A percentile compares a stretch with the other conserved stretches of the same genome.
These are phyloP conservation scores for Vulpes vulpes DNA, from an alignment of 2,113 vertebrate species.

Conservation along the genomic window DNA sequence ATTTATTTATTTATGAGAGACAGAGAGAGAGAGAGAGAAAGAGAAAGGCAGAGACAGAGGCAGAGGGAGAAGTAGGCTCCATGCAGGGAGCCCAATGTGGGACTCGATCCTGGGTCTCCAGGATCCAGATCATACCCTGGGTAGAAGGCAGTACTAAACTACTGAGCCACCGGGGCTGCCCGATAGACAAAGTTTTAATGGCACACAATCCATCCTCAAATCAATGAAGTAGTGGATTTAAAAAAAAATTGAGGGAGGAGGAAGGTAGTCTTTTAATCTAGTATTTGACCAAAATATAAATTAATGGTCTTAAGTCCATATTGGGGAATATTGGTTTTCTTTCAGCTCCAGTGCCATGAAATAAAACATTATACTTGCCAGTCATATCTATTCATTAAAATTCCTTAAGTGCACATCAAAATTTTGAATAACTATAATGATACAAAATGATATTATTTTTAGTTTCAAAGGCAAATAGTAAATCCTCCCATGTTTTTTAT, in stretches of 20 bases:
- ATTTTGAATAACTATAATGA: background rate
- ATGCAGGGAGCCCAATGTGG: too few species aligned
- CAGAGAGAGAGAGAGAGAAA: too few species aligned
- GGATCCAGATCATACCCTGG: too few species aligned
- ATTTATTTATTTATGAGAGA: too few species aligned
- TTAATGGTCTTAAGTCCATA: background rate
- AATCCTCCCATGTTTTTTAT: background rate
- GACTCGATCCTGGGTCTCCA: too few species aligned
- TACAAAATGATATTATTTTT: background rate
- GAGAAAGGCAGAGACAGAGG: too few species aligned
- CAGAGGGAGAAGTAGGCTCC: too few species aligned
- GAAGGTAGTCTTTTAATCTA: background rate
- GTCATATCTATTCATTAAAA: background rate
- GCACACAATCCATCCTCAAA: background rate
- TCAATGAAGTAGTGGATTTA: background rate
- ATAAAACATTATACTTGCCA: background rate
- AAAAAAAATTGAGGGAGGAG: background rate
- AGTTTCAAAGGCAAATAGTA: constrained; percentile 5
- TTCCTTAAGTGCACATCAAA: background rate
- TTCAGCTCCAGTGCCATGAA: background rate
- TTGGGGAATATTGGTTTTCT: background rate
- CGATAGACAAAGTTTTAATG: background rate
- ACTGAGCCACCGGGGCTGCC: too few species aligned
- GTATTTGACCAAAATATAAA: constrained; percentile 34
- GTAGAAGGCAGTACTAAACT: too few species aligned